Conservation (phyloP, 2,888 invertebrate species). For the Ophraella communa region DNA sequence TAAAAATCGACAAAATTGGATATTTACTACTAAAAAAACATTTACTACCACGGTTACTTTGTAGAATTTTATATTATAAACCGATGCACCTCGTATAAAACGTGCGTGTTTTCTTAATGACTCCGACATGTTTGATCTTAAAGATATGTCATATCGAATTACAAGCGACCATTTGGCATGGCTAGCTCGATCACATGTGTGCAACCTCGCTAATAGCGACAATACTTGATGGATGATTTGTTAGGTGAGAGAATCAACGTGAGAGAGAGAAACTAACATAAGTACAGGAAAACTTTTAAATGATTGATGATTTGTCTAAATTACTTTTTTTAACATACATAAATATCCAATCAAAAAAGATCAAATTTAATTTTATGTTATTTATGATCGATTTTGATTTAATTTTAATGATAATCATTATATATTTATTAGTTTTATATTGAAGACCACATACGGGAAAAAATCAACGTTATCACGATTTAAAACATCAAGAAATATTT, state of each 20-base stretch:
- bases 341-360: background rate
- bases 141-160: slow-evolving; percentile 55
- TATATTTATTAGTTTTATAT: too few relatives aligned
- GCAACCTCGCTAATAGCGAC: slow-evolving; percentile 21
- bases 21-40: too few relatives aligned
- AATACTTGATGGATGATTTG: slow-evolving; percentile 19
- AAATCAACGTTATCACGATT: too few relatives aligned
- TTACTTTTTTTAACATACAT: background rate
- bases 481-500: too few relatives aligned
- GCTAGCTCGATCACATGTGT: slow-evolving; percentile 5
- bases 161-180: slow-evolving; percentile 40
- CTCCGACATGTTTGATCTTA: slow-evolving; percentile 50
- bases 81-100: slow-evolving; percentile 3
- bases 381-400: background rate
- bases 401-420: too few relatives aligned
- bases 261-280: too few relatives aligned
- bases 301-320: slow-evolving; percentile 22
- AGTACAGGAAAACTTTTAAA: background rate
- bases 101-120: slow-evolving; percentile 32
- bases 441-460: too few relatives aligned
- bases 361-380: background rate
- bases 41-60: background rate
- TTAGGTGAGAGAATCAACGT: slow-evolving; percentile 13
- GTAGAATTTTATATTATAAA: background rate
- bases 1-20: too few relatives aligned